Conservation (phyloP, 2,888 invertebrate genomes). For the Brachyptera risi region DNA sequence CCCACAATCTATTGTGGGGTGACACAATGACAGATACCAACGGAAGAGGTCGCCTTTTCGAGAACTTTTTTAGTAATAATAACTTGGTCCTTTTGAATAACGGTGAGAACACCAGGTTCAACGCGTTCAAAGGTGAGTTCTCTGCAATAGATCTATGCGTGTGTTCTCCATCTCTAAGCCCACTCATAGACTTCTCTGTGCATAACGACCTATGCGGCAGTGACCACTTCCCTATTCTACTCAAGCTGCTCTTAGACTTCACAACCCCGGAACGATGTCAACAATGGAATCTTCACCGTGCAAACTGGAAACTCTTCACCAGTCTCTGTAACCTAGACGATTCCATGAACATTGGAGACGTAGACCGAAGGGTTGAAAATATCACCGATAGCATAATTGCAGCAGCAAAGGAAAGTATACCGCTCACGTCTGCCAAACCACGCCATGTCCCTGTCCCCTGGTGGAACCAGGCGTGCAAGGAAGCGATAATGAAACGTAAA, state of each 20-base stretch:
- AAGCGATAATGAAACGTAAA: slow-evolving; percentile 18
- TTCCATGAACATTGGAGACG: background rate
- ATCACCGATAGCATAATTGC: background rate
- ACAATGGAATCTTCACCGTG: background rate
- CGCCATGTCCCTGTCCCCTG: slow-evolving; percentile 9
- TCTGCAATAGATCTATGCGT: too few species aligned
- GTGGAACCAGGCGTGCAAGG: slow-evolving; percentile 19
- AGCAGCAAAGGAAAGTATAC: background rate
- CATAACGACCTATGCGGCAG: background rate
- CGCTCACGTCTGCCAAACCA: background rate
- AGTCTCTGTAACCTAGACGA: background rate
- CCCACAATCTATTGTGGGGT: too few species aligned
- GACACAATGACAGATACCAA: too few species aligned
- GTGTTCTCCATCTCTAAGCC: background rate
- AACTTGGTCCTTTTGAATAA: too few species aligned
- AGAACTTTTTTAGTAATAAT: too few species aligned
- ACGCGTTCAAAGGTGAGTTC: background rate
- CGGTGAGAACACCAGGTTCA: background rate
- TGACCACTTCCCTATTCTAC: background rate
- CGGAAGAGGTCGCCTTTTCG: too few species aligned
- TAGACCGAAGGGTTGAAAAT: background rate
- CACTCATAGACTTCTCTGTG: slow-evolving; percentile 1
- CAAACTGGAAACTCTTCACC: background rate
- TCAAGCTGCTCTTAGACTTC: background rate
- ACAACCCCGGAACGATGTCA: background rate